These are phyloP conservation scores for Onthophagus sagittarius DNA, from an alignment of 2,888 invertebrate genomes.

Conservation along the genomic window DNA sequence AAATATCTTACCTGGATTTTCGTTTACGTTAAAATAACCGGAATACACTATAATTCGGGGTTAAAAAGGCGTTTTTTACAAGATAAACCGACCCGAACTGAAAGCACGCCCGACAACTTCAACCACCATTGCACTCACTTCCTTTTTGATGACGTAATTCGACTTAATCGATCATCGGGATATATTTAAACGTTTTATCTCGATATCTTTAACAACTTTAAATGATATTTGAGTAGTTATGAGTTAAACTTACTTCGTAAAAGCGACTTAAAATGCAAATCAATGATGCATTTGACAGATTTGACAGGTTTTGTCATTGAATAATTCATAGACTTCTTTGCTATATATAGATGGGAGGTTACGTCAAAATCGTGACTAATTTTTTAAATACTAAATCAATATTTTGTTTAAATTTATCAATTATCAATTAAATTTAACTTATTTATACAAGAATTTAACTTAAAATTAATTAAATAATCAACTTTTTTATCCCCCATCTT, in stretches of 20 bases:
- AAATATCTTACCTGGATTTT: neutral
- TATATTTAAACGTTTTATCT: neutral
- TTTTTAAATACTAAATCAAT: neutral
- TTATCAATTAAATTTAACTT: neutral
- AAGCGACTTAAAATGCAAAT: neutral
- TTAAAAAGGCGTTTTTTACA: constrained; percentile 21
- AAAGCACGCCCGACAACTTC: constrained; percentile 44
- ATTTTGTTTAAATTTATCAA: neutral
- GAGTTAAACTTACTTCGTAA: neutral
- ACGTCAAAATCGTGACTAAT: neutral
- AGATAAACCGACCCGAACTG: constrained; percentile 29
- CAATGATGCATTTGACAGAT: neutral
- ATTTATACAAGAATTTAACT: no score
- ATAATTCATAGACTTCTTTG: neutral
- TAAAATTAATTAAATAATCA: neutral
- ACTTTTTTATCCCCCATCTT: neutral
- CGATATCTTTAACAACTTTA: neutral
- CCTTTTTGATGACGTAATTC: constrained; percentile 40
- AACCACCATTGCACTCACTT: constrained; percentile 40
- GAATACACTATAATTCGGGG: constrained; percentile 22
- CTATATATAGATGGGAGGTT: neutral
- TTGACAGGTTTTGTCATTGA: neutral
- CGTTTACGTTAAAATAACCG: neutral
- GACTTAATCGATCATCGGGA: neutral
- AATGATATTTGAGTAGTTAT: neutral